Percentiles rank a stretch among this genome's conserved stretches.
Conservation (phyloP, 1,140 invertebrate genomes). For the Choristoneura fumiferana region DNA sequence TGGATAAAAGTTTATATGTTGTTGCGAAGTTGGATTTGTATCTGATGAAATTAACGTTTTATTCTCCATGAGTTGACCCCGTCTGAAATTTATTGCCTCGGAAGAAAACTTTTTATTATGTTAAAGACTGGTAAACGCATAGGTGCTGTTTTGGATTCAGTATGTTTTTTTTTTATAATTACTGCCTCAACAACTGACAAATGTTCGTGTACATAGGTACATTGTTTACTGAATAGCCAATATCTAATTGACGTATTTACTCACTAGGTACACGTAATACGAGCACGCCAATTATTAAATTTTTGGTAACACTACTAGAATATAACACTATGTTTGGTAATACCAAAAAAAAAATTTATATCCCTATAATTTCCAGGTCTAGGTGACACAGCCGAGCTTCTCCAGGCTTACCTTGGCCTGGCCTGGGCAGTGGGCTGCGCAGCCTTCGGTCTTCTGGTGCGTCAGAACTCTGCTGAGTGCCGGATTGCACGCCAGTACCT, state of each 20-base stretch:
- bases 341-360: too few species aligned
- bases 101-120: neutral
- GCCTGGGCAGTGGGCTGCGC: slow-evolving; percentile 90
- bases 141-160: neutral
- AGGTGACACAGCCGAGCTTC: slow-evolving; percentile 83
- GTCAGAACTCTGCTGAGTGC: slow-evolving; percentile 90
- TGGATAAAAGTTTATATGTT: slow-evolving; percentile 14
- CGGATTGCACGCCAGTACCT: slow-evolving; percentile 92
- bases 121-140: neutral
- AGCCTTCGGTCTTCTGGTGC: slow-evolving; percentile 89
- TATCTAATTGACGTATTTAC: too few species aligned
- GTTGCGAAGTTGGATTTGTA: slow-evolving; percentile 13
- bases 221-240: too few species aligned
- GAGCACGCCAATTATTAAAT: too few species aligned
- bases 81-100: slow-evolving; percentile 8
- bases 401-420: slow-evolving; percentile 89
- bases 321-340: too few species aligned
- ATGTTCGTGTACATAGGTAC: too few species aligned
- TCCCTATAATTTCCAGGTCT: slow-evolving; percentile 60
- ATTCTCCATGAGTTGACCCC: slow-evolving; percentile 13
- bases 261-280: too few species aligned
- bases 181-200: too few species aligned
- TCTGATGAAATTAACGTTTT: slow-evolving; percentile 13
- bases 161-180: too few species aligned
- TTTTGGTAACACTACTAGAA: too few species aligned